Conservation (phyloP, 2,888 invertebrate species). For the Tanytarsus gracilentus region DNA sequence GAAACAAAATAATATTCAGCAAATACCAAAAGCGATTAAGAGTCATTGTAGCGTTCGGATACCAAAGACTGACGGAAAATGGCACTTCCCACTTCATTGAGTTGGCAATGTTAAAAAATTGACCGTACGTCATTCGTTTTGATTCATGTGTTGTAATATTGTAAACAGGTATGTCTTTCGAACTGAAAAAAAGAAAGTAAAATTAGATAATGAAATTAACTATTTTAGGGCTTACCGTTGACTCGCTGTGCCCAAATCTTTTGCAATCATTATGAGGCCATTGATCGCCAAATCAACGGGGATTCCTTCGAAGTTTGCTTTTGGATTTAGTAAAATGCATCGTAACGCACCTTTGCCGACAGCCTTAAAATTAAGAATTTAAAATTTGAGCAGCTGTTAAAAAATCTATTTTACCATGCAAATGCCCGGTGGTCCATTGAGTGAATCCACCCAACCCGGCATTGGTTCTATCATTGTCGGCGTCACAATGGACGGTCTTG, state of each 20-base stretch:
- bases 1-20: slow-evolving; percentile 66
- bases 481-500: slow-evolving; percentile 82
- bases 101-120: slow-evolving; percentile 67
- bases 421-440: slow-evolving; percentile 82
- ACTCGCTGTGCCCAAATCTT: slow-evolving; percentile 48
- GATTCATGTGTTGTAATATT: slow-evolving; percentile 81
- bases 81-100: slow-evolving; percentile 65
- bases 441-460: slow-evolving; percentile 89
- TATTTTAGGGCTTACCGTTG: slow-evolving; percentile 42
- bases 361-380: too few species aligned
- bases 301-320: slow-evolving; percentile 65
- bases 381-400: too few species aligned
- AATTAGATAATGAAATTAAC: neutral
- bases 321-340: slow-evolving; percentile 69
- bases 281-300: slow-evolving; percentile 81
- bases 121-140: slow-evolving; percentile 77
- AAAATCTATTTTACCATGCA: too few species aligned
- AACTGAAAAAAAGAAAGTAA: slow-evolving; percentile 41
- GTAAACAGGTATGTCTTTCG: slow-evolving; percentile 67
- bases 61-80: slow-evolving; percentile 79
- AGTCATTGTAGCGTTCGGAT: slow-evolving; percentile 69
- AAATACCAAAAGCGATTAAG: slow-evolving; percentile 59
- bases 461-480: slow-evolving; percentile 68
- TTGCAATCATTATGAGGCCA: slow-evolving; percentile 61
- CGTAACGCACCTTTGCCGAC: slow-evolving; percentile 76